These are phyloP conservation scores for Illadopsis cleaveri DNA, from an alignment of 2,113 vertebrate genomes.

Conservation along the genomic window DNA sequence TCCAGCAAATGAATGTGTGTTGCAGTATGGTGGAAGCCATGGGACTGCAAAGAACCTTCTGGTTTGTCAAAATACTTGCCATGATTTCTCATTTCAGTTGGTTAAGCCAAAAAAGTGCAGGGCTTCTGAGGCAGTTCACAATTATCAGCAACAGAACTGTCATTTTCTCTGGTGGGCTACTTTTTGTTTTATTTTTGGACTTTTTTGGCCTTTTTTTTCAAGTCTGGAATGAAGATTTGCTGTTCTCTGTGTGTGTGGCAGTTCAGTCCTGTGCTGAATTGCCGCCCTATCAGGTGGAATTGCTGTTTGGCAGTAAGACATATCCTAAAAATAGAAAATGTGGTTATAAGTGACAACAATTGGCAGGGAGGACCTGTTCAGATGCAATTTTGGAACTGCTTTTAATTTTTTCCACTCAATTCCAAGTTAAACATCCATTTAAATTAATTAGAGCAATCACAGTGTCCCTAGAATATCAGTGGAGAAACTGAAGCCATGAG, in stretches of 20 bases:
- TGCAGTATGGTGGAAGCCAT: not conserved
- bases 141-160: not conserved
- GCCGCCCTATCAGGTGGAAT: not conserved
- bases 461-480: not conserved
- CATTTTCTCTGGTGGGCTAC: not conserved
- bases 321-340: not conserved
- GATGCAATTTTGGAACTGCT: constrained; percentile 6
- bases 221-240: not conserved
- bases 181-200: not conserved
- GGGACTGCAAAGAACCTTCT: not conserved
- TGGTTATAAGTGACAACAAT: not conserved
- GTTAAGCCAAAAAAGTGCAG: not conserved
- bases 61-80: not conserved
- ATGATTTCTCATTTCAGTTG: not conserved
- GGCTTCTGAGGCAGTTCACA: not conserved
- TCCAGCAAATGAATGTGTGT: not conserved
- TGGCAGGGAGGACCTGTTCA: not conserved
- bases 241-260: not conserved
- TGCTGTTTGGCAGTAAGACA: not conserved
- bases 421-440: constrained; percentile 9
- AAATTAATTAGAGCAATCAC: constrained; percentile 33
- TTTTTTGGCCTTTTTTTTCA: not conserved
- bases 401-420: not conserved
- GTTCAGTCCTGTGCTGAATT: not conserved
- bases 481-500: not conserved